Evolutionary conservation across 92 coral and sea anemone genomes (phyloP), one percentile per base, ranked within the genome.

Genomic region (Heteractis magnifica): DNA sequence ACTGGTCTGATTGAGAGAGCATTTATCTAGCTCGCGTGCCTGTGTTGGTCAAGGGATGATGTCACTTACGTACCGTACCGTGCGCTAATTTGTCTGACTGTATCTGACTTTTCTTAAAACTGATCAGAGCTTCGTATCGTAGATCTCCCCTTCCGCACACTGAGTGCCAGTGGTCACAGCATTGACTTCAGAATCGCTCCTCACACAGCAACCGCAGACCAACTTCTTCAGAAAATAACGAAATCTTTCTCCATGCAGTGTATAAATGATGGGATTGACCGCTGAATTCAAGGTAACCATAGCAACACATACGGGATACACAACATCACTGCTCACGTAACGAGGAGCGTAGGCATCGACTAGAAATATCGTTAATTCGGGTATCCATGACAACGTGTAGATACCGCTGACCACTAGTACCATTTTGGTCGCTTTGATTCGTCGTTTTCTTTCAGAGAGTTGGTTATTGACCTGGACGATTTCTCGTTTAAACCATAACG

Each of bases 261-360:
- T 88, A 75, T 93, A 93, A 11, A 93, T 41, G 51, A 91, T 71
- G 10, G 97, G 97, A 44, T 93, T 93, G 50, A 93, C 58, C 10
- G 93, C 89, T 10, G 91, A 87, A 65, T 90, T 90, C 34, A 87
- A 12, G 8, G 93, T 79, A 4, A 83, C 86, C 84, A 90, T 65
- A 12, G 89, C 89, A 56, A 90, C 86, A 26, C 77, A 51, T 14
- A 81, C 79, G 20, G 89, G 86, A 82, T 90, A 86, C 8, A 86
- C 83, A 4, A 86, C 53, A 56, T 81, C 60, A 48, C 86, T 79
- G 8, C 49, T 52, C 11, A 84, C 18, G 14, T 41, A 58, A 52
- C 59, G 64, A 7, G 81, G 87, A 16, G 74, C 86, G 58, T 64
- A 90, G 7, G 91, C 86, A 4, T 81, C 52, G 12, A 84, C 21